Base-by-base conservation (phyloP, 1,140 invertebrate species). In the Lepidurus arcticus region DNA sequence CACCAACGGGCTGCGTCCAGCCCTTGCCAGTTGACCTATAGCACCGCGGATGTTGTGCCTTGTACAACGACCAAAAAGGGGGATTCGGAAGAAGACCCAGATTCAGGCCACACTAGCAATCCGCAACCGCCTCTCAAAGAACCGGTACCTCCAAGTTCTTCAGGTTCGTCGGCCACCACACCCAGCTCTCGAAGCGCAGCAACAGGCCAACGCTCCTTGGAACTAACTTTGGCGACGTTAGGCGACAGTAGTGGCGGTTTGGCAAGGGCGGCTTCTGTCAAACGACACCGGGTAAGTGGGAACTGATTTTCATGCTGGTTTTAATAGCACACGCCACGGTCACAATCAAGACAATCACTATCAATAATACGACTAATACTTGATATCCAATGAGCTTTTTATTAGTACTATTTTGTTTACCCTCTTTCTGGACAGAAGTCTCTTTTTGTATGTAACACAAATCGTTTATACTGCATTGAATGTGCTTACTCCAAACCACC, bases 1-100 rank as follows among this genome's bases (percentile, higher is more conserved):
- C 92, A 93, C 84, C 91, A 92, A 78, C 84, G 92, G 81, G 92
- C 92, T 1, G 92, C 91, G 3, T 93, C 92, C 4, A 92, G 91
- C 81, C 92, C 92, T 7, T 92, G 90, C 0, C 92, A 93, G 85
- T 85, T 93, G 26, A 79, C 82, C 43, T 81, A 78, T 73, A 80
- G 81, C 44, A 65, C 53, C 53, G 8, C 9, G 16, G 53, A 65
- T 7, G 16, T 21, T 65, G 53, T 65, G 53, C 53, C 53, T 65
- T 11, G 53, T 65, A 21, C 53, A 7, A 13, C 53, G 8, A 7
- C 53, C 53, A 65, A 65, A 65, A 9, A 9, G 9, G 21, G 21
- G 42, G 76, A 76, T 16, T 21, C 42, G 45, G 65, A 53, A n/a
- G n/a, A 76, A 45, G 44, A 65, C 21, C 4, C 45, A 47, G 76